phyloP scores from a whole-genome alignment of 2,797 vertebrate genomes.

The Percopsis omiscomaycus region DNA sequence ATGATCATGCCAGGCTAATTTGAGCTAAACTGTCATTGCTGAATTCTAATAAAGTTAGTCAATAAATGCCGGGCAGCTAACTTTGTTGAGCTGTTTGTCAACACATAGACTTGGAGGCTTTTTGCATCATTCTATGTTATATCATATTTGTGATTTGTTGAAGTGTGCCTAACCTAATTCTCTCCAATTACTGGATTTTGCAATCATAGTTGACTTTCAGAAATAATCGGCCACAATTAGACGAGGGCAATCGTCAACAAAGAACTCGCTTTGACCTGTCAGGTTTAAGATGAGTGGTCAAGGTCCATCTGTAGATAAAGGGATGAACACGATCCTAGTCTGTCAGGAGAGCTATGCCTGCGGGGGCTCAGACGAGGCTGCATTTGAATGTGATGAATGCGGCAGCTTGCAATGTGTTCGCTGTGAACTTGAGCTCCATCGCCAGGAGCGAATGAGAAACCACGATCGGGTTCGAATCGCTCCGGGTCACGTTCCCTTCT shows the following conservation, averaged over 20 bases:
- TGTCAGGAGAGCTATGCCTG: constrained; percentile 98
- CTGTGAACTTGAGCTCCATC: constrained; percentile 93
- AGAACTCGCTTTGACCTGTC: constrained; percentile 9
- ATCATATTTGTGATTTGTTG: constrained; percentile 8
- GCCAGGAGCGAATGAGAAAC: constrained; percentile 88
- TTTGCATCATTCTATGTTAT: constrained; percentile 6
- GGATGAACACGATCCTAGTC: constrained; percentile 77
- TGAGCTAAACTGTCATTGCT: constrained; percentile 13
- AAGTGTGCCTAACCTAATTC: constrained; percentile 6
- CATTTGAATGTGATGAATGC: constrained; percentile 95
- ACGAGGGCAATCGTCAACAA: neutral
- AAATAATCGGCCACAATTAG: neutral
- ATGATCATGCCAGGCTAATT: neutral
- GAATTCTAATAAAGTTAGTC: constrained; percentile 2
- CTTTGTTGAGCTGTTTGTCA: constrained; percentile 35
- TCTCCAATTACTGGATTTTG: constrained; percentile 8
- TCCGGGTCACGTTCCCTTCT: constrained; percentile 89
- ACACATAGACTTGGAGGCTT: neutral
- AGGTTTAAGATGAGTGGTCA: constrained; percentile 83
- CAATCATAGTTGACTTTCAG: neutral
- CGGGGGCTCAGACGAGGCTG: constrained; percentile 89
- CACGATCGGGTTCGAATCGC: constrained; percentile 90
- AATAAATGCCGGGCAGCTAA: constrained; percentile 32
- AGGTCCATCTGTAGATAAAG: constrained; percentile 80
- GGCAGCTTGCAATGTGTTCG: constrained; percentile 91